These are phyloP conservation scores for Mormyrops boulengeri DNA, from an alignment of 2,797 vertebrate genomes.

Conservation along the genomic window DNA sequence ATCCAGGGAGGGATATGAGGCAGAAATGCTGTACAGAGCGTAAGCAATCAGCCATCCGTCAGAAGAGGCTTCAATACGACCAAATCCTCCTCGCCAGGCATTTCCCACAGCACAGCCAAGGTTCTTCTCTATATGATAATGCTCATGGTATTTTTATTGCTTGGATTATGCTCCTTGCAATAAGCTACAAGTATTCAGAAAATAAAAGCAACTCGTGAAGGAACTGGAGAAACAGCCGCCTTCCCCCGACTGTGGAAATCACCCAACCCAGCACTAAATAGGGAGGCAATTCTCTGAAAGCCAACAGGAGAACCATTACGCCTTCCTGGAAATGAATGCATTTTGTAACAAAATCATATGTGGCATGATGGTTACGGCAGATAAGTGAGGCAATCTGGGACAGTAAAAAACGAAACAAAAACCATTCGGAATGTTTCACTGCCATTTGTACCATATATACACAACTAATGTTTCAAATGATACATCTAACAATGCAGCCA, in stretches of 20 bases:
- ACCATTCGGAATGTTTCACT: neutral
- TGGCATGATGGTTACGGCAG: neutral
- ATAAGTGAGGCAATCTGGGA: neutral
- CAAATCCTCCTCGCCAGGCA: neutral
- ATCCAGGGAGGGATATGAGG: neutral
- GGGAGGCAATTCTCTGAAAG: neutral
- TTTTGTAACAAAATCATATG: neutral
- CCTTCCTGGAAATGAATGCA: neutral
- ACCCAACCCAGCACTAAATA: neutral
- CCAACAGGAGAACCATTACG: neutral
- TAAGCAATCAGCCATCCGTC: neutral
- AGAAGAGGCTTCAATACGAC: neutral
- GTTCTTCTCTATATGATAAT: neutral
- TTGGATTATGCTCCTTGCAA: slow-evolving; percentile 2
- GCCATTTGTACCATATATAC: neutral
- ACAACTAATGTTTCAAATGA: neutral
- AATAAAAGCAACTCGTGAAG: neutral
- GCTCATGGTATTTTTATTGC: neutral
- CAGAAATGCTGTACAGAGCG: neutral
- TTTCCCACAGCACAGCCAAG: neutral
- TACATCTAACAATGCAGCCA: neutral
- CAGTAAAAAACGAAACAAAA: neutral
- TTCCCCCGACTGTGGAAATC: neutral
- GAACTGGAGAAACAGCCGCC: neutral
- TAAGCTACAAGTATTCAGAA: neutral